Conservation (phyloP, 2,797 vertebrate genomes). For the Todus mexicanus region DNA sequence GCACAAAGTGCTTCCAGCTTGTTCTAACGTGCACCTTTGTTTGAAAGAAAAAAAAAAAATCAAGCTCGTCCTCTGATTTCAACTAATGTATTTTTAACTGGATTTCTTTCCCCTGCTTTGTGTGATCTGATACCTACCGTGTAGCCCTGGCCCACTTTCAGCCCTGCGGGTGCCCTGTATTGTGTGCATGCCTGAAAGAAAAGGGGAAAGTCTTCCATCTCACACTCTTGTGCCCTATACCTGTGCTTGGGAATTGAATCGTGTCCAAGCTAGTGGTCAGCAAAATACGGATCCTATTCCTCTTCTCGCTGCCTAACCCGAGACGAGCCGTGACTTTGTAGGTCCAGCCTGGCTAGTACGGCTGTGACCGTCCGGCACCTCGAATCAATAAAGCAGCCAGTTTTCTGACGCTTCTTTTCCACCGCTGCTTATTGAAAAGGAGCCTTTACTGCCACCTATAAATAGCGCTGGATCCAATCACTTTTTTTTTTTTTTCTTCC, state of each 20-base stretch:
- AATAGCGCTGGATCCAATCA: slow-evolving; percentile 22
- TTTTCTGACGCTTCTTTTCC: slow-evolving; percentile 24
- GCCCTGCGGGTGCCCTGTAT: slow-evolving; percentile 16
- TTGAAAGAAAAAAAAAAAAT: background rate
- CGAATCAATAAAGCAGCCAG: background rate
- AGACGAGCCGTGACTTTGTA: background rate
- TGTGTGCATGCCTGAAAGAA: background rate
- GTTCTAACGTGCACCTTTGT: slow-evolving; percentile 45
- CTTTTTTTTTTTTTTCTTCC: background rate
- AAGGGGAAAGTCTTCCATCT: background rate
- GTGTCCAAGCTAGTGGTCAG: background rate
- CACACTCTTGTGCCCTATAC: background rate
- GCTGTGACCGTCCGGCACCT: background rate
- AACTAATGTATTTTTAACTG: slow-evolving; percentile 42
- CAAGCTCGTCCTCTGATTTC: slow-evolving; percentile 30
- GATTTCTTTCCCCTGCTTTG: slow-evolving; percentile 16
- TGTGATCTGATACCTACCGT: slow-evolving; percentile 25
- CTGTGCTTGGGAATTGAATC: background rate
- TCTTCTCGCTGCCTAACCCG: background rate
- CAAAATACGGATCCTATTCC: background rate
- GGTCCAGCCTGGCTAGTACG: background rate
- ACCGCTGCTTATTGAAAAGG: slow-evolving; percentile 21
- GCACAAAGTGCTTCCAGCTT: slow-evolving; percentile 26
- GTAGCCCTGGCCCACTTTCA: slow-evolving; percentile 51
- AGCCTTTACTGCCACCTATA: slow-evolving; percentile 67